Conservation (phyloP, 2,888 invertebrate species). For the Drosophila anomalata region DNA sequence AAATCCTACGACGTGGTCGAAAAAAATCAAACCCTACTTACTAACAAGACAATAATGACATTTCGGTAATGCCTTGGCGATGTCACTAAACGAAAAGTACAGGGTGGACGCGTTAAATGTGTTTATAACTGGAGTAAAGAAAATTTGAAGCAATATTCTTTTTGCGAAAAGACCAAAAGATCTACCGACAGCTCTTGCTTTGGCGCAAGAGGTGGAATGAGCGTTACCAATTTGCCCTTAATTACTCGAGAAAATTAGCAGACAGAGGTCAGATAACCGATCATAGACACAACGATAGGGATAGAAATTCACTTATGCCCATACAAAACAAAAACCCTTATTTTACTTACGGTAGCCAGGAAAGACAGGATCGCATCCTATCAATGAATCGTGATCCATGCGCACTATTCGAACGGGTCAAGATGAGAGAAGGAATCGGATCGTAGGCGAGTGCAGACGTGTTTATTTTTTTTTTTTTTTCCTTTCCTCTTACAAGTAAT, state of each 20-base stretch:
- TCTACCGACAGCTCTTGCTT: not conserved
- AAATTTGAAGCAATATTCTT: constrained; percentile 5
- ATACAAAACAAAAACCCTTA: constrained; percentile 4
- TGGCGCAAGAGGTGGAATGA: constrained; percentile 4
- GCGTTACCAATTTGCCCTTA: constrained; percentile 6
- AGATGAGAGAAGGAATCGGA: too few relatives aligned
- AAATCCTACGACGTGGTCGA: constrained; percentile 12
- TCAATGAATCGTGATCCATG: too few relatives aligned
- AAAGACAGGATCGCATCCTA: too few relatives aligned
- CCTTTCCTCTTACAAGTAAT: too few relatives aligned
- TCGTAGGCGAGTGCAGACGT: too few relatives aligned
- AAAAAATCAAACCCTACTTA: constrained; percentile 12
- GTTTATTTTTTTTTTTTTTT: too few relatives aligned
- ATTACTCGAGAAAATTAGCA: not conserved
- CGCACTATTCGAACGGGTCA: too few relatives aligned
- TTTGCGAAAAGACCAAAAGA: constrained; percentile 10
- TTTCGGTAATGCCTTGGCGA: constrained; percentile 3
- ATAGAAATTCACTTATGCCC: not conserved
- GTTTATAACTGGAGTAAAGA: not conserved
- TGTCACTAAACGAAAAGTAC: constrained; percentile 6
- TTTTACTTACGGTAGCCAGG: not conserved
- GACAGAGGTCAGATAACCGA: not conserved
- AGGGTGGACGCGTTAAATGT: not conserved
- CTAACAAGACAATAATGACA: constrained; percentile 6
- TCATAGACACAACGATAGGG: not conserved